Conservation (phyloP, 2,888 invertebrate genomes). For the Rhorus exstirpatorius region DNA sequence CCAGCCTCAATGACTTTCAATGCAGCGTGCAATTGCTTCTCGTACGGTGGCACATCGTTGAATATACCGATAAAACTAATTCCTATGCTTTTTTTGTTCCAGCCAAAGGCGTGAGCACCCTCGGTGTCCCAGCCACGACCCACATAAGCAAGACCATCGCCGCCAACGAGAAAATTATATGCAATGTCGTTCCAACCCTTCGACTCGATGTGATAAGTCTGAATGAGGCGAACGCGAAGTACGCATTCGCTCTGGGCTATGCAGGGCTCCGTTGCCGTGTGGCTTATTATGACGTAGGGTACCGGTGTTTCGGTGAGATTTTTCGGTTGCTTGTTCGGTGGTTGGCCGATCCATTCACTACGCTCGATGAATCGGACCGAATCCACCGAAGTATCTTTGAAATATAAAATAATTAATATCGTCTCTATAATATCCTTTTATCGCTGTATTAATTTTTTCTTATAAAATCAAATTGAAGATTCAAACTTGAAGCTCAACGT, state of each 20-base stretch:
- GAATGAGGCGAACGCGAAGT: slow-evolving; percentile 76
- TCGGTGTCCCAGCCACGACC: slow-evolving; percentile 92
- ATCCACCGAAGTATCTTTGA: slow-evolving; percentile 68
- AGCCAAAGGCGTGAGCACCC: slow-evolving; percentile 91
- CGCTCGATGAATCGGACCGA: slow-evolving; percentile 87
- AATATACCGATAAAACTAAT: slow-evolving; percentile 92
- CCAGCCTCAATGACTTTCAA: slow-evolving; percentile 89
- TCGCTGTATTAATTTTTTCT: too few species aligned
- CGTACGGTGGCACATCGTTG: slow-evolving; percentile 84
- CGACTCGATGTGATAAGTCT: slow-evolving; percentile 89
- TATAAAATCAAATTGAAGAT: too few species aligned
- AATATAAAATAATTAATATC: not conserved
- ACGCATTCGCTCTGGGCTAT: slow-evolving; percentile 81
- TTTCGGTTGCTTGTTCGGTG: slow-evolving; percentile 82
- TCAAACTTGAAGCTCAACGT: too few species aligned
- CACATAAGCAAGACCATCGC: slow-evolving; percentile 91
- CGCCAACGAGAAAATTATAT: slow-evolving; percentile 93
- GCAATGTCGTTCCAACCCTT: slow-evolving; percentile 90
- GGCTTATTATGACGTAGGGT: slow-evolving; percentile 81
- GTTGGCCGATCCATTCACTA: slow-evolving; percentile 90
- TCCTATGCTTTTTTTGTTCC: slow-evolving; percentile 90
- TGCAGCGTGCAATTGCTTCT: slow-evolving; percentile 87
- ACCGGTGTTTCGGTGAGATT: slow-evolving; percentile 77
- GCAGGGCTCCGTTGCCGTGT: slow-evolving; percentile 80
- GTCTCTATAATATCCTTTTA: too few species aligned